Base-by-base conservation (phyloP, 1,140 invertebrate genomes). In the Campoletis sonorensis region DNA sequence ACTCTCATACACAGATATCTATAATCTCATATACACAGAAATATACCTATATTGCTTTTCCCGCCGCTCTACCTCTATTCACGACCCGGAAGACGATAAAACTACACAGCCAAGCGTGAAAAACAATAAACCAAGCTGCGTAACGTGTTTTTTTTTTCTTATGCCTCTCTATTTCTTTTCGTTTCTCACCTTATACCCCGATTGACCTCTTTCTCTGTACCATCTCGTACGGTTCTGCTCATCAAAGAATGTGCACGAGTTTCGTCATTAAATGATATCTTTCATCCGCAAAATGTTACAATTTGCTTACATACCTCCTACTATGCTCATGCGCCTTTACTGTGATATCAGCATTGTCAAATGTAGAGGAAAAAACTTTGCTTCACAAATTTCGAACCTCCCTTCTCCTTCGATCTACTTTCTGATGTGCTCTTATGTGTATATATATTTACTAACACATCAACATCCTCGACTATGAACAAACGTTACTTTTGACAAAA, bases 51-150 rank as follows among this genome's bases (percentile, higher is more conserved):
- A 64, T 64, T n/a, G 45, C 58, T n/a, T n/a, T n/a, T n/a, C n/a
- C 30, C 49, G 16, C 58, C 45, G 23, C 45, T 72, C 37, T 40
- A 27, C 23, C 30, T 33, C 37, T 5, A 11, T 40, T n/a, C 5
- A 26, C 23, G 45, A 75, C 72, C 72, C 72, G 72, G 72, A 75
- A 75, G 72, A 75, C 49, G 45, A 75, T 75, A 51, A 75, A 75
- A 75, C 33, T 75, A 58, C 27, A 75, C 49, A 30, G 49, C 23
- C 72, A 75, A 33, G 45, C 61, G 23, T 23, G 72, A 49, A 75
- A 75, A 75, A 75, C 33, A 75, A 75, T 75, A 75, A 75, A 75
- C n/a, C 72, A 58, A 75, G 23, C 27, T 26, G 72, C 37, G 27
- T 49, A 21, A n/a, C 51, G 16, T 26, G 61, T 11, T 73, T 51